Conservation (phyloP, 2,888 invertebrate genomes). For the Dasysyrphus albostriatus region DNA sequence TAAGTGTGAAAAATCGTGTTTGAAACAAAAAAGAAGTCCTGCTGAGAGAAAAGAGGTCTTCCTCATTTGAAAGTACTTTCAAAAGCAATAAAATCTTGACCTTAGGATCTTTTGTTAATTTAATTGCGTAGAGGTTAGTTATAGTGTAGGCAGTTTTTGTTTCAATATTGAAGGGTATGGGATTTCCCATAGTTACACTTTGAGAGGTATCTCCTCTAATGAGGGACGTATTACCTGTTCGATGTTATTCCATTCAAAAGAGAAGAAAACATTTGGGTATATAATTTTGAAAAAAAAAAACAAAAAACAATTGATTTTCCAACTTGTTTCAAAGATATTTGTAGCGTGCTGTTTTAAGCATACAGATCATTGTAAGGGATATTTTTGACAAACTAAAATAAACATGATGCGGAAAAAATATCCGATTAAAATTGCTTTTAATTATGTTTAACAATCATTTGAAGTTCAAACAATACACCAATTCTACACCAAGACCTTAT, state of each 20-base stretch:
- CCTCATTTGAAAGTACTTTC: constrained; percentile 55
- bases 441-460: constrained; percentile 42
- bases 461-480: not conserved
- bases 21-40: constrained; percentile 15
- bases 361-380: not conserved
- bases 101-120: constrained; percentile 27
- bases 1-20: constrained; percentile 29
- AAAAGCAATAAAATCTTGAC: constrained; percentile 15
- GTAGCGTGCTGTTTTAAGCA: constrained; percentile 20
- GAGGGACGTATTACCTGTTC: constrained; percentile 31
- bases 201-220: constrained; percentile 28
- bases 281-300: not conserved
- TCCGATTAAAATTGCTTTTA: constrained; percentile 51
- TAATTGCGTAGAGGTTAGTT: constrained; percentile 29
- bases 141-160: not conserved
- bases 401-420: constrained; percentile 30
- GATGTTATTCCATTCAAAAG: constrained; percentile 5
- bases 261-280: not conserved
- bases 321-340: constrained; percentile 14
- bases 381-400: not conserved
- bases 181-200: constrained; percentile 31
- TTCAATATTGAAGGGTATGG: constrained; percentile 14
- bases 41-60: constrained; percentile 18
- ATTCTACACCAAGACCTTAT: not conserved
- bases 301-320: not conserved